phyloP scores from a whole-genome alignment of 2,113 vertebrate species.

The Lagopus muta region DNA sequence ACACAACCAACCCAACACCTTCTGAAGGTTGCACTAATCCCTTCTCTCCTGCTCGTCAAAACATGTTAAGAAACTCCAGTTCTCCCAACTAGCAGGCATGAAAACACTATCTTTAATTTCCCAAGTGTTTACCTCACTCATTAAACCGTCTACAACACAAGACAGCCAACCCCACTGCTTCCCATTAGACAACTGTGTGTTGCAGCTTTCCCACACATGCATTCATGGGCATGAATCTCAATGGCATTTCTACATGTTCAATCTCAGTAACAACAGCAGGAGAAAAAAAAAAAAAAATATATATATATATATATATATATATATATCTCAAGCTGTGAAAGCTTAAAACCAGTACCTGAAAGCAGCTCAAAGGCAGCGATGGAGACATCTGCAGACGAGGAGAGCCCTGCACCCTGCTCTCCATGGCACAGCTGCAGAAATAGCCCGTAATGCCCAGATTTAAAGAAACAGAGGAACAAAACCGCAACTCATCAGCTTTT shows the following conservation, averaged over 20 bases:
- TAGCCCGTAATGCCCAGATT: background rate
- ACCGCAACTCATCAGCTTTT: background rate
- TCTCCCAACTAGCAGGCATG: background rate
- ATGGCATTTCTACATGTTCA: background rate
- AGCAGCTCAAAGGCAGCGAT: background rate
- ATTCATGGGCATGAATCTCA: background rate
- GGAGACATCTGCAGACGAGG: background rate
- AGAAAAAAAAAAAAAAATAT: background rate
- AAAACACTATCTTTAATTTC: background rate
- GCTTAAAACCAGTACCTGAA: background rate
- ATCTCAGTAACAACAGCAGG: background rate
- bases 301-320: too few species aligned
- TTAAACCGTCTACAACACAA: background rate
- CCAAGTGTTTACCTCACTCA: background rate
- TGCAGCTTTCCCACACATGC: background rate
- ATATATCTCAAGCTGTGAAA: background rate
- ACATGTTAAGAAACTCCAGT: background rate
- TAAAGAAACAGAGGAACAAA: constrained; percentile 25
- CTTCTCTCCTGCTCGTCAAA: background rate
- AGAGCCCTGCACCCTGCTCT: background rate
- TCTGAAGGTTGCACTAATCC: background rate
- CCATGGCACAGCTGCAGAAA: background rate
- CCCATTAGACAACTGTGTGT: background rate
- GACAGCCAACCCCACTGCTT: background rate
- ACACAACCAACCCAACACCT: background rate